Evolutionary conservation across 2,888 invertebrate genomes (phyloP), one percentile per base, ranked within the genome.

Genomic region (Apamea sordens): DNA sequence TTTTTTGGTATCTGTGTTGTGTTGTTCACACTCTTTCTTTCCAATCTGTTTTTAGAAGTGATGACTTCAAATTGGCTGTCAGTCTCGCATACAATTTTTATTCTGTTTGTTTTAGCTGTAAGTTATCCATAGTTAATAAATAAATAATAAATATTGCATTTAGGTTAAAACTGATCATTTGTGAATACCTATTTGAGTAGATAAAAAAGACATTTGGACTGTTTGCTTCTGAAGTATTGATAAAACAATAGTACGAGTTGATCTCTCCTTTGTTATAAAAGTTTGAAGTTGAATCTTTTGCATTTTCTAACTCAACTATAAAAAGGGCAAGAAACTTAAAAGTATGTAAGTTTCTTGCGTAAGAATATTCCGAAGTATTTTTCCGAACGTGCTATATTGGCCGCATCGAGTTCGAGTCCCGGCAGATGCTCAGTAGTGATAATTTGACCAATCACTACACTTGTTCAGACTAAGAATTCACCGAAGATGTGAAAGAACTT

Each of bases 361-460:
- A 76, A 73, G 69, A 76, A 73, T 67, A 71, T n/a, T 41, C 11
- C 56, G 32, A 83, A 82, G 73, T 80, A 68, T 76, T 76, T 82
- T 78, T 75, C 69, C 44, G 86, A 88, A 41, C 93, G 93, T 93
- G 93, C 87, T 86, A 77, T 89, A 93, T 93, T 93, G 86, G 92
- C 93, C 44, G 82, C 61, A 80, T 87, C 87, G 74, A 47, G 36
- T 63, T 59, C 69, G 47, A 64, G 6, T 73, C 79, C 65, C 76
- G 36, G 59, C 41, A 73, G 83, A 84, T 76, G 64, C 83, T 53
- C 82, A 73, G 70, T 81, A 84, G 79, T 76, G 70, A 85, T 93
- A 91, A 94, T 94, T 94, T 93, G 91, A 93, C 94, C 93, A 94
- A 94, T 94, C 90, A 91, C 73, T 64, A 50, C 74, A 71, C 77